Evolutionary conservation across 2,888 invertebrate species (phyloP), one percentile per base, ranked within the genome.

Genomic region (Trilocha varians): DNA sequence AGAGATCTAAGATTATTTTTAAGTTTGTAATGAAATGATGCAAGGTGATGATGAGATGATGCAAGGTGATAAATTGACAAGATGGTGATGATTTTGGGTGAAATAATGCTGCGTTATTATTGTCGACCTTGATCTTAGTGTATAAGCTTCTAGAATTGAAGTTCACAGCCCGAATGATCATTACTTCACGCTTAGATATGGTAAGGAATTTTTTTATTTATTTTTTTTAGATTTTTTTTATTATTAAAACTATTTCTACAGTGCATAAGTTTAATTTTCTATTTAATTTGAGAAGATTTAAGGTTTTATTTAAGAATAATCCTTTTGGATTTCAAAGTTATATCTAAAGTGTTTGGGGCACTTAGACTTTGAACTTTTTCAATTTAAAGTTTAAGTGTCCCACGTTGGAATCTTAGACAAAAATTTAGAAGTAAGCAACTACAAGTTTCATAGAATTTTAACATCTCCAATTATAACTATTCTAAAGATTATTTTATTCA

Each of bases 161-260:
- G 65, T 68, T 84, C 85, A 85, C 85, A 85, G 85, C 85, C 85
- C 78, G 84, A 78, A 85, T 85, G 84, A 85, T 84, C 82, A 71
- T 73, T 65, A 75, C 65, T 74, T 74, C 75, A 66, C 70, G 75
- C 74, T 72, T 77, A 83, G 78, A 80, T 80, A 83, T 82, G 80
- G 71, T 66, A 78, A 75, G 68, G 68, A 66, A 65, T 62, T 63
- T 70, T 70, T 65, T 65, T 56, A 57, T 59, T 48, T 54, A 52
- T 54, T 66, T 66, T 65, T 59, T 62, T 71, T 69, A 70, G 64
- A 59, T 70, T 75, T 72, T 65, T 70, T 72, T 67, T 66, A 70
- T 65, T 64, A 62, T 76, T 78, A 70, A 78, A 72, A 73, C 78
- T 83, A 80, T 65, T 72, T 73, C 84, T 85, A 85, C 80, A 76